Evolutionary conservation across 2,888 invertebrate genomes (phyloP).

Genomic region (Lottia scabra): DNA sequence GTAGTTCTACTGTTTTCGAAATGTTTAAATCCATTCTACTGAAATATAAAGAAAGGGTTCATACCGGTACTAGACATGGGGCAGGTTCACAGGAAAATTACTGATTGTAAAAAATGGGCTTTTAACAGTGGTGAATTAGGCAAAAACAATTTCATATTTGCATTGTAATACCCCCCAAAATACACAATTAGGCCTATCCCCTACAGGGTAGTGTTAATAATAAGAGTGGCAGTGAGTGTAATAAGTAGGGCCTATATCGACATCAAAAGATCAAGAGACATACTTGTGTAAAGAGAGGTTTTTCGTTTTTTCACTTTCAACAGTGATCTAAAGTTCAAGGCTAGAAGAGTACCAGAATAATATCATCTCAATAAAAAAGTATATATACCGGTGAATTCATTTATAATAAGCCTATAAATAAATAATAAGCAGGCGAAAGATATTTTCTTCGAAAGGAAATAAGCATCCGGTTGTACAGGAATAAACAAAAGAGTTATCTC

Average conservation of each 20-base stretch:
- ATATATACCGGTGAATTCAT: neutral
- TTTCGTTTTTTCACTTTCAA: conserved; percentile 3
- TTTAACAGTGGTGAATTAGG: neutral
- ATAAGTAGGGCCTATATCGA: no score
- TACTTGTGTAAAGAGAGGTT: neutral
- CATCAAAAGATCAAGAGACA: no score
- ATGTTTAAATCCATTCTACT: neutral
- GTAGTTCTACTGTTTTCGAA: neutral
- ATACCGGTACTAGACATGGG: conserved; percentile 1
- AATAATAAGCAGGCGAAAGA: neutral
- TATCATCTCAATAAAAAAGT: conserved; percentile 3
- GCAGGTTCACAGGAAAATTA: neutral
- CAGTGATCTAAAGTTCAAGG: neutral
- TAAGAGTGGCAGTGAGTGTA: no score
- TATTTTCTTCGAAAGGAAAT: neutral
- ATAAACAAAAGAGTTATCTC: neutral
- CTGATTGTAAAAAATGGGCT: no score
- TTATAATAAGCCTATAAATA: neutral
- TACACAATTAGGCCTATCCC: no score
- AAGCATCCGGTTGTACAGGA: neutral
- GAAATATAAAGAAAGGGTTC: conserved; percentile 1
- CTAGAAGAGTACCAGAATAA: conserved; percentile 1
- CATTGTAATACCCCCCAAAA: no score
- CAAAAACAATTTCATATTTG: no score
- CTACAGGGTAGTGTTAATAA: no score